Base-by-base conservation (phyloP, 37 sponge, comb jelly and placozoan species). In the Ephydatia muelleri region DNA sequence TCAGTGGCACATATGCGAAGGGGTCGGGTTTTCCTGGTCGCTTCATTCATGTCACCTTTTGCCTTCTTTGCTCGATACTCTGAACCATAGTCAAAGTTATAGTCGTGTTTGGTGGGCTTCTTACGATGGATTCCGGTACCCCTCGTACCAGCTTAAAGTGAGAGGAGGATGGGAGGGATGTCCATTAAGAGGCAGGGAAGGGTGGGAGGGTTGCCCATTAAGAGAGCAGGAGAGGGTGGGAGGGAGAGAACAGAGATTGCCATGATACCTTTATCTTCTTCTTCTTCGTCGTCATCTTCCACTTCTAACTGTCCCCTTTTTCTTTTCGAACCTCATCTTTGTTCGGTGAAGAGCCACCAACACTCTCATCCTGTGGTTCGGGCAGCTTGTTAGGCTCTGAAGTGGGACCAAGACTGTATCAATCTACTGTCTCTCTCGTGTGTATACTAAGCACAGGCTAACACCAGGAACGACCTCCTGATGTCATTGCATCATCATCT, bases 1-100 rank as follows among this genome's bases (percentile, higher is more conserved):
- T 79, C 38, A 98, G 87, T n/a, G 96, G 97, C 11, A 98, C 27
- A 37, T 98, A 98, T 13, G 99, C 96, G 91, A 88, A 98, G n/a
- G 99, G 99, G 30, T 96, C 96, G 0, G 87, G 88, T 75, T 86
- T 88, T 1, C 93, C 94, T 77, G 84, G 81, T 82, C 80, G 83
- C 95, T 94, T 98, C n/a, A n/a, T n/a, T n/a, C 57, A 98, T 69
- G 65, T 98, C 99, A 21, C 96, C 99, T 1, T 86, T 76, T 2
- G 96, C 95, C 49, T 87, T 94, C 94, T 93, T 89, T 21, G 90
- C 83, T 32, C 75, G 81, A 68, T 85, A 93, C 31, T 93, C 90
- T 11, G 83, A 43, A 5, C 92, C 92, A 88, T 84, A 80, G 57
- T 84, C 78, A 38, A 72, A 77, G 48, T 80, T 74, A 38, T 38